Conservation (phyloP, 2,797 vertebrate genomes). For the Gallirallus australis region DNA sequence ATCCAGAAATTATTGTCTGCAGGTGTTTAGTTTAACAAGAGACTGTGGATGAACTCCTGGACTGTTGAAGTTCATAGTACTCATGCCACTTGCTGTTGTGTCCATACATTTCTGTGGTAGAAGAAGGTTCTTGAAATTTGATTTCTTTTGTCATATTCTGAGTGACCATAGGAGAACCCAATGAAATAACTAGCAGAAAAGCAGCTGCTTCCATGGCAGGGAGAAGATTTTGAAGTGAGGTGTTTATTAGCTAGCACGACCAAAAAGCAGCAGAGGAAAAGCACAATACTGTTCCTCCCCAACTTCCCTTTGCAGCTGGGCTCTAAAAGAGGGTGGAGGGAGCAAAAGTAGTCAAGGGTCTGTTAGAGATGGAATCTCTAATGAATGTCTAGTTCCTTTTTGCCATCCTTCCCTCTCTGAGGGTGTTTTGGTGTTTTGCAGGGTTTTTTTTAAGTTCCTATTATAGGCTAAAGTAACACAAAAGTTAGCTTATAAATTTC, state of each 20-base stretch:
- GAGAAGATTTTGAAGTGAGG: background rate
- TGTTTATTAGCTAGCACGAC: background rate
- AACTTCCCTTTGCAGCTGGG: background rate
- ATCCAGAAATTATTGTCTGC: background rate
- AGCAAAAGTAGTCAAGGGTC: background rate
- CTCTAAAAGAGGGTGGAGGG: background rate
- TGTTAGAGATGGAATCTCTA: background rate
- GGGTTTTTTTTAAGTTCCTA: background rate
- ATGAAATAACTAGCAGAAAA: background rate
- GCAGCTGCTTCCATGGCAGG: background rate
- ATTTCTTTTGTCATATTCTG: background rate
- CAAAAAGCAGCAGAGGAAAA: background rate
- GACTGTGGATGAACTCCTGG: background rate
- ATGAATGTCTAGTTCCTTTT: background rate
- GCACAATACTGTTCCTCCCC: background rate
- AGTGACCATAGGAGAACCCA: background rate
- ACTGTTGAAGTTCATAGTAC: background rate
- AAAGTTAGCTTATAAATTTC: slow-evolving; percentile 37
- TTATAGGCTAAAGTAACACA: slow-evolving; percentile 10
- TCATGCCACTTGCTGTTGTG: background rate
- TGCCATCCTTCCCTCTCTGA: background rate
- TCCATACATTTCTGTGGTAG: background rate
- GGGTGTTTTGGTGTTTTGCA: background rate
- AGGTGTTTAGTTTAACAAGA: background rate
- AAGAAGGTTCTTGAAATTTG: background rate